Evolutionary conservation across 2,113 vertebrate genomes (phyloP).

Genomic region (Epinephelus fuscoguttatus): DNA sequence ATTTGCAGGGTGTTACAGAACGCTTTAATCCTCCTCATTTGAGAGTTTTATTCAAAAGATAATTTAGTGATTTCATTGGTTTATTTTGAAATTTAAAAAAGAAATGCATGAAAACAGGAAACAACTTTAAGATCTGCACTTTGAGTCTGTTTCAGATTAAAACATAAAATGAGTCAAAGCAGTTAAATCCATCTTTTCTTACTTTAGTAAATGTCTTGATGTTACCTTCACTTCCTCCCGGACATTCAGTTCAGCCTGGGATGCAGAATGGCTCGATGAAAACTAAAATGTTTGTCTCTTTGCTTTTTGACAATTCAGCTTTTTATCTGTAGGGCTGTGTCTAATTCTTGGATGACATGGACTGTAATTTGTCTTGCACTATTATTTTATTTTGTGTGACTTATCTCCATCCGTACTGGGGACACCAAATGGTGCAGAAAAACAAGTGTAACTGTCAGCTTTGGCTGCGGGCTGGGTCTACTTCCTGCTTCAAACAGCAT

Average conservation of each 20-base stretch:
- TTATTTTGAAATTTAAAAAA: background rate
- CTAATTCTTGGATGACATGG: slow-evolving; percentile 14
- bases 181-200: background rate
- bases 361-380: slow-evolving; percentile 26
- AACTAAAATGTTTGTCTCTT: background rate
- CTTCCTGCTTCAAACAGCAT: slow-evolving; percentile 35
- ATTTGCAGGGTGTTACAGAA: background rate
- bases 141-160: background rate
- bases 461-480: slow-evolving; percentile 20
- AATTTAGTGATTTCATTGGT: background rate
- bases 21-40: background rate
- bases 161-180: background rate
- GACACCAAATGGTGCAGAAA: slow-evolving; percentile 17
- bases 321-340: background rate
- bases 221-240: background rate
- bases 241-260: background rate
- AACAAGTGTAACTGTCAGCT: background rate
- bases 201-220: background rate
- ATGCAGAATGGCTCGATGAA: slow-evolving; percentile 10
- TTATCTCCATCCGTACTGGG: background rate
- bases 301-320: background rate
- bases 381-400: background rate
- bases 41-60: background rate
- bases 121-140: too few species aligned
- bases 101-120: background rate